Conservation (phyloP, 2,888 invertebrate species). For the Torymus auratus region DNA sequence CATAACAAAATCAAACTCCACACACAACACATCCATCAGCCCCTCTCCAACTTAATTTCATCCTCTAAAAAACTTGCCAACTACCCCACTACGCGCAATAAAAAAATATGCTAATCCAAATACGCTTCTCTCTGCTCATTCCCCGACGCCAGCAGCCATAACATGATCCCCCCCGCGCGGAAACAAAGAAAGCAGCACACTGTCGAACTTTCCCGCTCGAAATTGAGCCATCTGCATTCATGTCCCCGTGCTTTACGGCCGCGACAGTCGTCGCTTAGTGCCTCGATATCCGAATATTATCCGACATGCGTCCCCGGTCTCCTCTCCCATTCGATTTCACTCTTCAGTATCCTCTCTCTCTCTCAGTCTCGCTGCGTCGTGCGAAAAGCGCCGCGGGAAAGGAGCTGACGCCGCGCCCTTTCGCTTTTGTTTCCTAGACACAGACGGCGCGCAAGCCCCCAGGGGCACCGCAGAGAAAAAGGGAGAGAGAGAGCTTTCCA, state of each 20-base stretch:
- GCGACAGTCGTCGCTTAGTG: slow-evolving; percentile 19
- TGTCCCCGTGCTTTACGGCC: slow-evolving; percentile 56
- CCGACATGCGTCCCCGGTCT: neutral
- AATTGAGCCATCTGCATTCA: slow-evolving; percentile 66
- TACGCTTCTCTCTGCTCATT: no score
- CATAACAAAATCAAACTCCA: no score
- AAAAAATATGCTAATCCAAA: slow-evolving; percentile 29
- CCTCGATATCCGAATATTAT: slow-evolving; percentile 36
- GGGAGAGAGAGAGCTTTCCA: no score
- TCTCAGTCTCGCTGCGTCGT: neutral
- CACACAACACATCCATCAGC: no score
- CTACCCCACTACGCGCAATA: slow-evolving; percentile 1
- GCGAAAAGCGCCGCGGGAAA: slow-evolving; percentile 7
- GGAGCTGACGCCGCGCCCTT: slow-evolving; percentile 24
- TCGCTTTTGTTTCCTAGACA: slow-evolving; percentile 34
- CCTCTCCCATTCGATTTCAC: neutral
- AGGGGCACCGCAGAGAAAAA: no score
- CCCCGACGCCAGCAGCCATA: no score
- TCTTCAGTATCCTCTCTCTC: neutral
- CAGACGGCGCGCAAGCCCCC: neutral
- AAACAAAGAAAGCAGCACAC: no score
- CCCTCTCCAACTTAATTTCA: no score
- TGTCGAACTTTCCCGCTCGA: slow-evolving; percentile 18
- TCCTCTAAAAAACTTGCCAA: slow-evolving; percentile 8
- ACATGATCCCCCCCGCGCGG: no score